Conservation (phyloP, 2,113 vertebrate genomes). For the Bufo bufo region DNA sequence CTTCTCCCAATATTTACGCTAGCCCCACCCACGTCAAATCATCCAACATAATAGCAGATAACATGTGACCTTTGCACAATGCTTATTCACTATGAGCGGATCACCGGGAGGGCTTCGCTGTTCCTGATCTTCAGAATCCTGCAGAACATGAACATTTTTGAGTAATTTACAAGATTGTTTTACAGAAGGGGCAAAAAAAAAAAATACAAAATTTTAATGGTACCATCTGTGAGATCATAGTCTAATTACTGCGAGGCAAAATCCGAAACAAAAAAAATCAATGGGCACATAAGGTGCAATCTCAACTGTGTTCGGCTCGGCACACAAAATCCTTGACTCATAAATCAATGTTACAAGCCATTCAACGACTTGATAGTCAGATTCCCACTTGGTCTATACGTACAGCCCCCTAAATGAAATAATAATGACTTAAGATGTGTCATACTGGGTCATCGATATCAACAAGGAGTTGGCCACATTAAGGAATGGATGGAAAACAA, state of each 20-base stretch:
- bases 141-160: constrained; percentile 1
- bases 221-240: constrained; percentile 64
- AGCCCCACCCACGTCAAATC: neutral
- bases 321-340: constrained; percentile 75
- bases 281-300: constrained; percentile 68
- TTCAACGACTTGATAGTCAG: constrained; percentile 87
- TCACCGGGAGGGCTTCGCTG: neutral
- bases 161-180: constrained; percentile 50
- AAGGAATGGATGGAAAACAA: constrained; percentile 63
- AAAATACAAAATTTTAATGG: constrained; percentile 49
- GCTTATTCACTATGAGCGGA: neutral
- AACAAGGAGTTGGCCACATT: constrained; percentile 67
- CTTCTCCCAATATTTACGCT: neutral
- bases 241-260: constrained; percentile 65
- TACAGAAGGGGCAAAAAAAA: constrained; percentile 26
- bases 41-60: no score
- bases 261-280: constrained; percentile 69
- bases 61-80: neutral
- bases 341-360: constrained; percentile 88
- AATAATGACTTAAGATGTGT: constrained; percentile 77
- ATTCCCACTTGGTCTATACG: constrained; percentile 83
- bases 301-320: constrained; percentile 72
- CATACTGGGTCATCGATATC: constrained; percentile 75
- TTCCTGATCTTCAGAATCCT: neutral
- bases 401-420: constrained; percentile 86